A percentile compares a stretch with the other conserved stretches of the same genome.
These are phyloP conservation scores for Hydra vulgaris DNA, from an alignment of 30 jellyfish, hydroid and myxozoan species.

Conservation along the genomic window DNA sequence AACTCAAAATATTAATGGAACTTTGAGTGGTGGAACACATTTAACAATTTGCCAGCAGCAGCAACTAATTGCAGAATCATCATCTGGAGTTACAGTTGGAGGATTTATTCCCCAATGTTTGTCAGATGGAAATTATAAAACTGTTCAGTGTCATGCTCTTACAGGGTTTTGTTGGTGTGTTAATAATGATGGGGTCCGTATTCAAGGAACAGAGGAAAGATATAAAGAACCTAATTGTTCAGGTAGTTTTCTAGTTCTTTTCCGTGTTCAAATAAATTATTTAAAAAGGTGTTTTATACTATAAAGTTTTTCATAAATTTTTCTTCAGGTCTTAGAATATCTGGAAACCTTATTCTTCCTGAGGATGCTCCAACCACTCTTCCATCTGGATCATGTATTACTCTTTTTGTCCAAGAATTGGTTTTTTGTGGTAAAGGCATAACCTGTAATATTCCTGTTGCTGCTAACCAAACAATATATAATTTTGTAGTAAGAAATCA, in stretches of 20 bases:
- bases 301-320: too few species aligned
- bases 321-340: slow-evolving; percentile 11
- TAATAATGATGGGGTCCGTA: slow-evolving; percentile 11
- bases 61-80: slow-evolving; percentile 10
- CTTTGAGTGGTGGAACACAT: not conserved
- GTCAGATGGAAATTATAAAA: slow-evolving; percentile 20
- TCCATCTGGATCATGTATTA: slow-evolving; percentile 22
- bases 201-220: slow-evolving; percentile 27
- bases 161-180: slow-evolving; percentile 42
- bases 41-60: slow-evolving; percentile 27
- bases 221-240: slow-evolving; percentile 21
- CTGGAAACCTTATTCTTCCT: slow-evolving; percentile 11
- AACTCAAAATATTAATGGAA: not conserved
- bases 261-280: not conserved
- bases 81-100: slow-evolving; percentile 8
- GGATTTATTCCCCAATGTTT: slow-evolving; percentile 28
- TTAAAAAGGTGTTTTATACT: too few species aligned
- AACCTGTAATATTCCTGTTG: slow-evolving; percentile 13
- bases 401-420: slow-evolving; percentile 23
- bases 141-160: slow-evolving; percentile 33
- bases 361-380: not conserved
- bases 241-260: not conserved
- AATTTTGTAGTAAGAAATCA: not conserved
- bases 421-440: slow-evolving; percentile 13
- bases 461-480: slow-evolving; percentile 10